phyloP scores from a whole-genome alignment of 2,797 vertebrate genomes.

The Triplophysa bombifrons region DNA sequence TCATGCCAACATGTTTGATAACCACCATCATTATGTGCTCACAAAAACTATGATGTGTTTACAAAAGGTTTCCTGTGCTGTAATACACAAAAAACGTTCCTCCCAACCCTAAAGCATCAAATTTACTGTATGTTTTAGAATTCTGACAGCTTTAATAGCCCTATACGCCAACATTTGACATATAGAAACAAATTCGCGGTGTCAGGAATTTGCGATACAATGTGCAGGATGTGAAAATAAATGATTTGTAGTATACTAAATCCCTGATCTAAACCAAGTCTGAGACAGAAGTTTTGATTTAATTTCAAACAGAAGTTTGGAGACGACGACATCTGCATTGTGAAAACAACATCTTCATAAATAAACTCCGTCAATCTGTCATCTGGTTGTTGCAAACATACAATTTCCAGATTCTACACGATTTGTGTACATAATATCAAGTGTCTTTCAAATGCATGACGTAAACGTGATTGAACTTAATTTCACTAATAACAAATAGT shows the following conservation, averaged over 20 bases:
- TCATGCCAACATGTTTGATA: not conserved
- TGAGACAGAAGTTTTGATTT: slow-evolving; percentile 1
- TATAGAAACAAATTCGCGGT: not conserved
- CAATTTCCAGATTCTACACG: not conserved
- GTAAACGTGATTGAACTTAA: not conserved
- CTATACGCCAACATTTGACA: not conserved
- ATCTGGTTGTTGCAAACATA: slow-evolving; percentile 11
- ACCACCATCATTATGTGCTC: not conserved
- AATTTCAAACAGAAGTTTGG: slow-evolving; percentile 4
- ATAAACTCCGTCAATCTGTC: not conserved
- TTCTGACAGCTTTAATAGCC: not conserved
- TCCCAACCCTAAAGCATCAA: not conserved
- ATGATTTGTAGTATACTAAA: slow-evolving; percentile 1
- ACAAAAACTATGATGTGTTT: slow-evolving; percentile 29
- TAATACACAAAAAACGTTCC: not conserved
- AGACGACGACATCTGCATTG: not conserved
- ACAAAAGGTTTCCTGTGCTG: not conserved
- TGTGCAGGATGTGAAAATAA: not conserved
- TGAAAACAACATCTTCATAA: not conserved
- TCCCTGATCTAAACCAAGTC: not conserved
- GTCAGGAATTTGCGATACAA: not conserved
- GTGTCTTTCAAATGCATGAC: not conserved
- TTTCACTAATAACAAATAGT: slow-evolving; percentile 4
- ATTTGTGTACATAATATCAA: not conserved
- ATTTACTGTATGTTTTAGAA: not conserved